phyloP scores from a whole-genome alignment of 2,113 vertebrate species.

The Collichthys lucidus region DNA sequence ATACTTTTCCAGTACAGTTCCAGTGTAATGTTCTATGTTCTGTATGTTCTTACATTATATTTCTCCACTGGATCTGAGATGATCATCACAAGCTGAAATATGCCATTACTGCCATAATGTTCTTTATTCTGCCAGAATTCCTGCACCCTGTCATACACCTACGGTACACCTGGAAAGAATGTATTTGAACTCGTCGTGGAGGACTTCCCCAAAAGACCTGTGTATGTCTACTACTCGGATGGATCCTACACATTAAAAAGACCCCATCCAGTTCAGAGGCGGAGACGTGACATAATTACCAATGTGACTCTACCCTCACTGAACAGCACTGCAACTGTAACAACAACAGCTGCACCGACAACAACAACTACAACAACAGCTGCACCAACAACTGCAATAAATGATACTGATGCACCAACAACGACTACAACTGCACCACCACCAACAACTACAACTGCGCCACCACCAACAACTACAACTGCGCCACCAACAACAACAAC shows the following conservation, averaged over 20 bases:
- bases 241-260: neutral
- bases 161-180: neutral
- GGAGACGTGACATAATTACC: neutral
- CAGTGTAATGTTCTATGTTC: too few species aligned
- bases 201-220: conserved; percentile 45
- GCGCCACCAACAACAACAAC: neutral
- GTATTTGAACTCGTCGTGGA: conserved; percentile 55
- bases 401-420: neutral
- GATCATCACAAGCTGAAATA: too few species aligned
- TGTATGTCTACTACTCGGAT: conserved; percentile 50
- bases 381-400: neutral
- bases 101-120: too few species aligned
- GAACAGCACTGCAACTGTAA: neutral
- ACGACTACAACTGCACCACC: neutral
- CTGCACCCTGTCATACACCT: conserved; percentile 33
- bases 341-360: neutral
- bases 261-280: neutral
- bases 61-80: too few species aligned
- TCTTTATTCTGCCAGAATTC: conserved; percentile 37
- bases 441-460: neutral
- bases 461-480: neutral
- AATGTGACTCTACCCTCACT: too few species aligned
- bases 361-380: neutral
- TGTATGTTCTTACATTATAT: too few species aligned
- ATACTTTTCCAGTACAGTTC: too few species aligned